Conservation (phyloP, 2,113 vertebrate species). For the Raja brachyura region DNA sequence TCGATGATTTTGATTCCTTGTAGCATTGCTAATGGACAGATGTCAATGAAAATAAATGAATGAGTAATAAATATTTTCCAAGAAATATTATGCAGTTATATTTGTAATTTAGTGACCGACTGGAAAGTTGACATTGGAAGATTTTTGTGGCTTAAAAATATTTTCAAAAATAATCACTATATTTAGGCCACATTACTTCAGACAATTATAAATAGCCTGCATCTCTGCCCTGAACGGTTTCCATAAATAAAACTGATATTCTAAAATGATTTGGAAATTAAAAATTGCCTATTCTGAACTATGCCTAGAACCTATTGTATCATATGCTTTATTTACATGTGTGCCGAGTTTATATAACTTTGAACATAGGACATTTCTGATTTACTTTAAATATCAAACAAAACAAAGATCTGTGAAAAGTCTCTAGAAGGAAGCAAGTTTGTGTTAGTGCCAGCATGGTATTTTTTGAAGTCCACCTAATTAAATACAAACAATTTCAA, state of each 20-base stretch:
- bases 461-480: not conserved
- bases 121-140: not conserved
- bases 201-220: not conserved
- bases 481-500: not conserved
- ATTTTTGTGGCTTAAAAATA: not conserved
- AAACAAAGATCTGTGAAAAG: not conserved
- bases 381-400: too few relatives aligned
- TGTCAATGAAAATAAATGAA: not conserved
- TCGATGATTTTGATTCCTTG: not conserved
- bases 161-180: conserved; percentile 13
- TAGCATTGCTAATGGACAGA: not conserved
- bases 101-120: not conserved
- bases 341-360: conserved; percentile 23
- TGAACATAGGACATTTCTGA: not conserved
- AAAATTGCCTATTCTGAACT: not conserved
- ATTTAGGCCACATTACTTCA: conserved; percentile 10
- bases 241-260: conserved; percentile 22
- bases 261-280: not conserved
- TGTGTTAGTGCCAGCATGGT: not conserved
- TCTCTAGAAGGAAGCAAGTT: too few relatives aligned
- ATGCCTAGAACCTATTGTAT: not conserved
- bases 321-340: conserved; percentile 20
- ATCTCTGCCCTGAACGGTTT: not conserved
- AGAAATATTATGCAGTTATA: not conserved
- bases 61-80: not conserved